Evolutionary conservation across 2,888 invertebrate species (phyloP).

Genomic region (Phlogophora meticulosa): DNA sequence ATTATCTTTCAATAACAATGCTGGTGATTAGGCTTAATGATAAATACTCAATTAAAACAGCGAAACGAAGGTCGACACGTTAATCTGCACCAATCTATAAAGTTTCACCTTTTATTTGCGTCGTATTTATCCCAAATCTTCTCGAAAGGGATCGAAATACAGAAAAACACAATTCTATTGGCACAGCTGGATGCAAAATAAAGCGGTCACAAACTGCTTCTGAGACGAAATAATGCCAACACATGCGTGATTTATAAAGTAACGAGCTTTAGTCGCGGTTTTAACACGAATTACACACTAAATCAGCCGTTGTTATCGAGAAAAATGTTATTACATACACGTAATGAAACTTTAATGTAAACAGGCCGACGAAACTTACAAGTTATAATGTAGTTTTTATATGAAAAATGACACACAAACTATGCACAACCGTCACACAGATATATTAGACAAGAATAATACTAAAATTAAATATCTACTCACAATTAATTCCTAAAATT

Average conservation of each 20-base stretch:
- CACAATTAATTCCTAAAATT: slow-evolving; percentile 88
- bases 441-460: slow-evolving; percentile 36
- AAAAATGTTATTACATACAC: slow-evolving; percentile 64
- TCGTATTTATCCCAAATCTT: slow-evolving; percentile 19
- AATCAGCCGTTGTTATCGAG: slow-evolving; percentile 68
- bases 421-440: slow-evolving; percentile 30
- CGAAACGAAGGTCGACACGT: slow-evolving; percentile 39
- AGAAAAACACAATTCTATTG: slow-evolving; percentile 54
- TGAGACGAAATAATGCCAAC: slow-evolving; percentile 13
- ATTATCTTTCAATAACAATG: slow-evolving; percentile 61
- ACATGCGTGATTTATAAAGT: slow-evolving; percentile 48
- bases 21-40: slow-evolving; percentile 50
- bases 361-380: slow-evolving; percentile 49
- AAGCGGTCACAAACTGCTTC: slow-evolving; percentile 37
- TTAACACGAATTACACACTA: slow-evolving; percentile 68
- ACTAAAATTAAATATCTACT: slow-evolving; percentile 76
- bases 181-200: slow-evolving; percentile 63
- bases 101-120: slow-evolving; percentile 53
- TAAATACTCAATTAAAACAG: slow-evolving; percentile 46
- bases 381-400: slow-evolving; percentile 25
- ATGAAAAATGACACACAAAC: slow-evolving; percentile 39
- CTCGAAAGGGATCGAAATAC: slow-evolving; percentile 48
- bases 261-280: slow-evolving; percentile 50
- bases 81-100: slow-evolving; percentile 48
- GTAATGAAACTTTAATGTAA: slow-evolving; percentile 62